phyloP scores from a whole-genome alignment of 2,888 invertebrate genomes.

The Nymphalis urticae region DNA sequence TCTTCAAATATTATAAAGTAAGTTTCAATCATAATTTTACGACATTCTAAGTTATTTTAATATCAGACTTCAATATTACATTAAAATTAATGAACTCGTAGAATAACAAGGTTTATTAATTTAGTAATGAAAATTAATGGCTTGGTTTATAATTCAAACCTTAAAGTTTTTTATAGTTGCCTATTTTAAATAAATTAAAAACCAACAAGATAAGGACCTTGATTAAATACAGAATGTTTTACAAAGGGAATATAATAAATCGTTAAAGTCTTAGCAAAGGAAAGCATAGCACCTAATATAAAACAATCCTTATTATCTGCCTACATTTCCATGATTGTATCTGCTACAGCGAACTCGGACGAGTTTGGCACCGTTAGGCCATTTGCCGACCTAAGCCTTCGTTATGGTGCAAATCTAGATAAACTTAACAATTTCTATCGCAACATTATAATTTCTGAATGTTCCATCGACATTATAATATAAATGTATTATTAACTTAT shows the following conservation, averaged over 20 bases:
- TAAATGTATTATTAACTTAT: neutral
- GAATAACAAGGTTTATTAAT: neutral
- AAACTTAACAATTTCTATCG: slow-evolving; percentile 19
- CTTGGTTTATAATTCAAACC: neutral
- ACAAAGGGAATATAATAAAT: neutral
- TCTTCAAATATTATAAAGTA: neutral
- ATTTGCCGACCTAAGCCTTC: slow-evolving; percentile 23
- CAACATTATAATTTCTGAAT: slow-evolving; percentile 8
- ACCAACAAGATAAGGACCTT: too few species aligned
- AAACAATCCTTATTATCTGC: neutral
- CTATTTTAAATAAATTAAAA: too few species aligned
- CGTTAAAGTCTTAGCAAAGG: neutral
- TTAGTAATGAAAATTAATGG: neutral
- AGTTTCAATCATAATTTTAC: slow-evolving; percentile 1
- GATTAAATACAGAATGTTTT: too few species aligned
- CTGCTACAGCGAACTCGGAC: slow-evolving; percentile 9
- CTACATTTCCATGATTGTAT: slow-evolving; percentile 6
- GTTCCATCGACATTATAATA: neutral
- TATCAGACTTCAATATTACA: neutral
- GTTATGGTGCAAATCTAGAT: slow-evolving; percentile 26
- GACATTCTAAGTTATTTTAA: neutral
- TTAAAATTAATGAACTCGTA: neutral
- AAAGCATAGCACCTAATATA: neutral
- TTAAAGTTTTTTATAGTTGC: too few species aligned
- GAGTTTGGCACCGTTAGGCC: slow-evolving; percentile 31